Evolutionary conservation across 2,888 invertebrate genomes (phyloP).

Genomic region (Disparrhopalites patrizii): DNA sequence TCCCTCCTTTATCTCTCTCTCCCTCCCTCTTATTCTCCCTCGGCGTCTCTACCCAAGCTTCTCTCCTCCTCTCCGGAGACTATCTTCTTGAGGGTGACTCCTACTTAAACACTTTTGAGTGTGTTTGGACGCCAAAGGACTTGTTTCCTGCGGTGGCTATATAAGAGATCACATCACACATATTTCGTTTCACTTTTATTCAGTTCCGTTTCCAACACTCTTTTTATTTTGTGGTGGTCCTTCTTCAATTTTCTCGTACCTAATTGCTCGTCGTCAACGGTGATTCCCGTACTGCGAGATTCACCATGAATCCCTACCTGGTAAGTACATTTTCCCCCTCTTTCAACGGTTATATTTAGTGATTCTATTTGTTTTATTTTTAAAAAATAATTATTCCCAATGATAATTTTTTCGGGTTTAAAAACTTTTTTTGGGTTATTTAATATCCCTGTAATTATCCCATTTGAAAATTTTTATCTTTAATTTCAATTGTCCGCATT

Average conservation of each 20-base stretch:
- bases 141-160: slow-evolving; percentile 26
- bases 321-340: slow-evolving; percentile 11
- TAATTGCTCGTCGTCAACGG: background rate
- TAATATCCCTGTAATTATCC: no score
- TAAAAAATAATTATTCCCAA: background rate
- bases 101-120: slow-evolving; percentile 12
- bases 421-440: background rate
- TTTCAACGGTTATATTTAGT: background rate
- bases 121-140: slow-evolving; percentile 10
- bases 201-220: slow-evolving; percentile 31
- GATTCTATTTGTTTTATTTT: background rate
- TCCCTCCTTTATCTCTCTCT: background rate
- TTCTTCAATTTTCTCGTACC: no score
- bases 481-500: background rate
- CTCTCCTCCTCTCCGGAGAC: slow-evolving; percentile 10
- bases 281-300: slow-evolving; percentile 1
- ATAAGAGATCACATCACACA: slow-evolving; percentile 43
- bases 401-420: background rate
- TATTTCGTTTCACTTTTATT: slow-evolving; percentile 47
- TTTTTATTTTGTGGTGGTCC: slow-evolving; percentile 19
- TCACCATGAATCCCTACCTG: slow-evolving; percentile 31
- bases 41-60: no score
- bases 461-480: no score
- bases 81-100: background rate
- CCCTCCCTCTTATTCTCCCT: background rate